Conservation (phyloP, 2,113 vertebrate species). For the Hippocampus mohnikei region DNA sequence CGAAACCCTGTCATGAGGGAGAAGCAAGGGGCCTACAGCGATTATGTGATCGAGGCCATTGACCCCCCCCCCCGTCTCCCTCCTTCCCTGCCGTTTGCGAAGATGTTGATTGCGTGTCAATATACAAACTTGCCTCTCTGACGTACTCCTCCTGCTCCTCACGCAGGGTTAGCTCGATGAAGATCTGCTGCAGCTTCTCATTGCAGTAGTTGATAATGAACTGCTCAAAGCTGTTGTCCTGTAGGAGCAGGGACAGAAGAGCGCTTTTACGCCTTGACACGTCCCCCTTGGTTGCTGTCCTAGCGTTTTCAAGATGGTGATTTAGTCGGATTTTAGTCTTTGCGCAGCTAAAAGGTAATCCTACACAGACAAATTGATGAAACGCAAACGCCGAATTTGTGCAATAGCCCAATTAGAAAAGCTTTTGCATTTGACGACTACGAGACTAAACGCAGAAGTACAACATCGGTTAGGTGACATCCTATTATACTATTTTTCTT, state of each 20-base stretch:
- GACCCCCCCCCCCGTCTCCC: neutral
- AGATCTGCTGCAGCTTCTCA: slow-evolving; percentile 97
- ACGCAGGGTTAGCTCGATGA: slow-evolving; percentile 94
- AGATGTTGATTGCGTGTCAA: neutral
- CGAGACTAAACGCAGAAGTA: neutral
- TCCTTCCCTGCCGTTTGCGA: neutral
- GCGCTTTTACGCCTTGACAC: neutral
- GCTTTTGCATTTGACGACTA: neutral
- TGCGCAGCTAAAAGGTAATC: too few relatives aligned
- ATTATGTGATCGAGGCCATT: neutral
- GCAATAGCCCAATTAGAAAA: neutral
- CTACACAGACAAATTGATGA: too few relatives aligned
- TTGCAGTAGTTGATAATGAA: slow-evolving; percentile 99
- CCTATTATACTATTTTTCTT: neutral
- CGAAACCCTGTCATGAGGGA: neutral
- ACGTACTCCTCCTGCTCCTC: slow-evolving; percentile 98
- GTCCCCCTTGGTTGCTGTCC: neutral
- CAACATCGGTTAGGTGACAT: neutral
- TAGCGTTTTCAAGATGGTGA: neutral
- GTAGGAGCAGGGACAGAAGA: slow-evolving; percentile 3
- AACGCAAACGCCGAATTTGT: neutral
- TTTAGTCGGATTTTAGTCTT: too few relatives aligned
- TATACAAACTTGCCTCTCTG: slow-evolving; percentile 78
- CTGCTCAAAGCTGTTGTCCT: slow-evolving; percentile 99
- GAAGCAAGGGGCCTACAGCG: neutral